Conservation (phyloP, 1,140 invertebrate genomes). For the Wiebesia pumilae region DNA sequence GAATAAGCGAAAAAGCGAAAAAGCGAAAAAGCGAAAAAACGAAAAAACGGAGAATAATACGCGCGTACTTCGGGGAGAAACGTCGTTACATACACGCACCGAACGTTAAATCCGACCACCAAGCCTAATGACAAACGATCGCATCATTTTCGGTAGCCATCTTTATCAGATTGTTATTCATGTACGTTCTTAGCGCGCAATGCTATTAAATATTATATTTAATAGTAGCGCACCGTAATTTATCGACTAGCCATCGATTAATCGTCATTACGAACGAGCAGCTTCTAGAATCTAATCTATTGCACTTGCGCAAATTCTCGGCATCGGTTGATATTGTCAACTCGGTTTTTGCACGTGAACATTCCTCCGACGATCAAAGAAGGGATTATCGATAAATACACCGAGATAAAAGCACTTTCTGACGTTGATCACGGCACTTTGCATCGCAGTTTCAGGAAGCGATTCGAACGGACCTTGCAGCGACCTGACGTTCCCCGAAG, state of each 20-base stretch:
- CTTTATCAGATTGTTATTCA: background rate
- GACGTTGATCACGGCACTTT: slow-evolving; percentile 12
- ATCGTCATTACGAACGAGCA: background rate
- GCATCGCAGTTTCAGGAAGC: background rate
- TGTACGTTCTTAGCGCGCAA: background rate
- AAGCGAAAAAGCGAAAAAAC: too few species aligned
- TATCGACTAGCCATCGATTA: background rate
- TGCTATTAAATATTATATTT: background rate
- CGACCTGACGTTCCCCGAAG: background rate
- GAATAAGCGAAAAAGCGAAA: too few species aligned
- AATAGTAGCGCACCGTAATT: background rate
- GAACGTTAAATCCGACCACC: background rate
- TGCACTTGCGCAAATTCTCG: background rate
- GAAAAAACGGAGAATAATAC: too few species aligned
- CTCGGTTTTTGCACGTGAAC: slow-evolving; percentile 9
- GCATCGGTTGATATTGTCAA: background rate
- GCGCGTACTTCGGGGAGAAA: too few species aligned
- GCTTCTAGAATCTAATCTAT: background rate
- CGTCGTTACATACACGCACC: background rate
- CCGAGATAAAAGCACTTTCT: slow-evolving; percentile 13
- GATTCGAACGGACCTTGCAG: slow-evolving; percentile 12
- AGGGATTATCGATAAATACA: background rate
- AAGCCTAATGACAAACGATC: background rate
- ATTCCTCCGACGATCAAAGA: slow-evolving; percentile 5
- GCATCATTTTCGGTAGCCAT: background rate